Evolutionary conservation across 2,888 invertebrate genomes (phyloP).

Genomic region (Torymus aiolomorphi): DNA sequence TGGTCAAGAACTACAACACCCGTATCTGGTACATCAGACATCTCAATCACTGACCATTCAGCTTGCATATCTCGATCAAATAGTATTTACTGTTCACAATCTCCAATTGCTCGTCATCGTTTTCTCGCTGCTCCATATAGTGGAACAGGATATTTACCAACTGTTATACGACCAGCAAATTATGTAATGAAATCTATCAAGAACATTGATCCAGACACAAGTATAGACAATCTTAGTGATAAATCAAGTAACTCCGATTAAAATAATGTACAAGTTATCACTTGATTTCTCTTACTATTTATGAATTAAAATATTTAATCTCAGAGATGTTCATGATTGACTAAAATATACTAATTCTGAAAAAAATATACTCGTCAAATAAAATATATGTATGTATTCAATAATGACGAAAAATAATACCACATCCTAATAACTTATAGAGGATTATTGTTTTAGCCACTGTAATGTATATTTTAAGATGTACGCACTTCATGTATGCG

Average conservation of each 20-base stretch:
- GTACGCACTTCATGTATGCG: too few species aligned
- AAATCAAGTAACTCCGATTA: conserved; percentile 75
- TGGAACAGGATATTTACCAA: conserved; percentile 89
- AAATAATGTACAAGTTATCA: too few species aligned
- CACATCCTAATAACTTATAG: too few species aligned
- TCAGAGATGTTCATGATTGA: too few species aligned
- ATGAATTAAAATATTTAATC: too few species aligned
- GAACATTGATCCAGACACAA: conserved; percentile 71
- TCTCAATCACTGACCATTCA: conserved; percentile 70
- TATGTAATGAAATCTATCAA: conserved; percentile 69
- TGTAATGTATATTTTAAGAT: too few species aligned
- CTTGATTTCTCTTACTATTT: too few species aligned
- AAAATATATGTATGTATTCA: too few species aligned
- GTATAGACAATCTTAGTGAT: conserved; percentile 73
- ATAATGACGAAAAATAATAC: too few species aligned
- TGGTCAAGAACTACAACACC: conserved; percentile 77
- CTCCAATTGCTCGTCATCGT: conserved; percentile 82
- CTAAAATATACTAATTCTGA: too few species aligned
- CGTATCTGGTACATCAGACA: conserved; percentile 67
- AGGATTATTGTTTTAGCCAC: too few species aligned
- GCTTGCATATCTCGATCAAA: conserved; percentile 67
- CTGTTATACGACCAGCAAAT: conserved; percentile 80
- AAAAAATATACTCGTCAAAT: too few species aligned
- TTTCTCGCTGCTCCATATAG: conserved; percentile 90
- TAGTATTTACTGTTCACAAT: conserved; percentile 76